Evolutionary conservation across 2,797 vertebrate species (phyloP).

Genomic region (Melanotaenia nigrans): DNA sequence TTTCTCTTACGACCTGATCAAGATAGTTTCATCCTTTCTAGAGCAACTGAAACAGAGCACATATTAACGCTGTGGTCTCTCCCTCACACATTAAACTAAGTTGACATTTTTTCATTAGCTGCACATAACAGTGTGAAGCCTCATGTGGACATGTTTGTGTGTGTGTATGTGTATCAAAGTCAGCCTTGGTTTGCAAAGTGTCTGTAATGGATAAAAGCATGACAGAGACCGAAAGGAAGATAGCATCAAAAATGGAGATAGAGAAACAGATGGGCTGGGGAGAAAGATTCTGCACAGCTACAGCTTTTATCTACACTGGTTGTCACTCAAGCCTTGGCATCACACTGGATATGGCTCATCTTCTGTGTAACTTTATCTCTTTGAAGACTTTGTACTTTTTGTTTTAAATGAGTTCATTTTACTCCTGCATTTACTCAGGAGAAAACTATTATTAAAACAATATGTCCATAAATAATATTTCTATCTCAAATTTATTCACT

Average conservation of each 20-base stretch:
- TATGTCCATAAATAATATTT: background rate
- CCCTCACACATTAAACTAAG: conserved; percentile 14
- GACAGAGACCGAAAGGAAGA: conserved; percentile 19
- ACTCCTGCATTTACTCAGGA: background rate
- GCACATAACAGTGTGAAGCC: conserved; percentile 8
- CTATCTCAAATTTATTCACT: background rate
- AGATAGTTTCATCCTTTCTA: conserved; percentile 54
- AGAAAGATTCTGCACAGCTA: background rate
- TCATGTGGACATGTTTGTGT: background rate
- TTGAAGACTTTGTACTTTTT: background rate
- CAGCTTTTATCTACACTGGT: background rate
- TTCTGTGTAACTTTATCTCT: background rate
- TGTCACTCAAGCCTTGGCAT: conserved; percentile 6
- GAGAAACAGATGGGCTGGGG: conserved; percentile 24
- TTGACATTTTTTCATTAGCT: conserved; percentile 52
- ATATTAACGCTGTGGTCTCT: conserved; percentile 29
- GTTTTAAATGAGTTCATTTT: background rate
- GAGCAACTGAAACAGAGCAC: conserved; percentile 25
- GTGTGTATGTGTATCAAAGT: conserved; percentile 40
- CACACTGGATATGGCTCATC: background rate
- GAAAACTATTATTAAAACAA: background rate
- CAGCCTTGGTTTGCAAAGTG: conserved; percentile 33
- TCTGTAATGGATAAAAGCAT: conserved; percentile 31
- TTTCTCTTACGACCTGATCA: conserved; percentile 44
- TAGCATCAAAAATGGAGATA: conserved; percentile 13